These are phyloP conservation scores for Syritta pipiens DNA, from an alignment of 2,888 invertebrate species.

Conservation along the genomic window DNA sequence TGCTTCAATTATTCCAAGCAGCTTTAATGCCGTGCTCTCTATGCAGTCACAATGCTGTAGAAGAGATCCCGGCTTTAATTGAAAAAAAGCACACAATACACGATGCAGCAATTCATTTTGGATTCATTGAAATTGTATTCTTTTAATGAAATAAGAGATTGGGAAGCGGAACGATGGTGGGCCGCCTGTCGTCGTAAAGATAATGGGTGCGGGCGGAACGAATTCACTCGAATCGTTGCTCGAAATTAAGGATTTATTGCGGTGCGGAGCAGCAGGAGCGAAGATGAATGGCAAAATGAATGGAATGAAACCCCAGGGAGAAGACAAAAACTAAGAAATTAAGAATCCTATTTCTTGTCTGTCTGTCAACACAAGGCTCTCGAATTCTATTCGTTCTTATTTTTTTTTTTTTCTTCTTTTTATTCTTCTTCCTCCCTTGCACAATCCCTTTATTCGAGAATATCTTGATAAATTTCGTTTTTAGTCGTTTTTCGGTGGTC, in stretches of 20 bases:
- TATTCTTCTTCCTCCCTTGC: not conserved
- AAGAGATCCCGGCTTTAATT: constrained; percentile 55
- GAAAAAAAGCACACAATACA: constrained; percentile 61
- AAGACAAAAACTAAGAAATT: constrained; percentile 60
- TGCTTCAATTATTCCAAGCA: constrained; percentile 7
- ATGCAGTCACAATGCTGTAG: constrained; percentile 48
- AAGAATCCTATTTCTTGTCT: constrained; percentile 67
- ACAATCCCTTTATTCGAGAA: constrained; percentile 38
- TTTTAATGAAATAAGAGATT: constrained; percentile 66
- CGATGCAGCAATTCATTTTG: constrained; percentile 67
- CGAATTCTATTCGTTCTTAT: constrained; percentile 19
- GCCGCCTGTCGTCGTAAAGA: constrained; percentile 50
- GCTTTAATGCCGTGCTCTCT: constrained; percentile 39
- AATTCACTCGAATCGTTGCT: constrained; percentile 19
- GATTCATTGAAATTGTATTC: constrained; percentile 68
- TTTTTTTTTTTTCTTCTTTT: constrained; percentile 1
- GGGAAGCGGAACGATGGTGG: constrained; percentile 52
- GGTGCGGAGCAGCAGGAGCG: not conserved
- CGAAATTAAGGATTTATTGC: constrained; percentile 60
- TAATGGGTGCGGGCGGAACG: constrained; percentile 37
- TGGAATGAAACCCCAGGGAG: constrained; percentile 20
- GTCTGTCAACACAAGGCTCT: constrained; percentile 61
- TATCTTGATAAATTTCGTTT: constrained; percentile 59
- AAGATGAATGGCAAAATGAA: constrained; percentile 25
- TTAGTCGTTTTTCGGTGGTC: constrained; percentile 37